These are phyloP conservation scores for Euborellia annulipes DNA, from an alignment of 1,140 invertebrate genomes.

Conservation along the genomic window DNA sequence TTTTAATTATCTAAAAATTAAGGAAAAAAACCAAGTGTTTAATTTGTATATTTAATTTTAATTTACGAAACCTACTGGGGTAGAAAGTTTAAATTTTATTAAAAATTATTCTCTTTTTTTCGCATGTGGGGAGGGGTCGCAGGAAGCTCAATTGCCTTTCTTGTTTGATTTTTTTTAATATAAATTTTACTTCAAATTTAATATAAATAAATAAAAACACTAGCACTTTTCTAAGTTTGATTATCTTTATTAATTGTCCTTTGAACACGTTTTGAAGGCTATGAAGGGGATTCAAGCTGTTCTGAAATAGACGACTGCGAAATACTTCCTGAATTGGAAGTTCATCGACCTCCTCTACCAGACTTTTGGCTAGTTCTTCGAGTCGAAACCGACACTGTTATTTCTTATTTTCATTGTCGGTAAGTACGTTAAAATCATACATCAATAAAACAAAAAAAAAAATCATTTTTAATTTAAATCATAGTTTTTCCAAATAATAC, in stretches of 20 bases:
- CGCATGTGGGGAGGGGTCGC: no score
- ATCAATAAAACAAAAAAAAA: background rate
- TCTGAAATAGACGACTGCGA: slow-evolving; percentile 39
- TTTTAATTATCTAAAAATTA: no score
- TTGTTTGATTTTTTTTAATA: no score
- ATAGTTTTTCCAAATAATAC: no score
- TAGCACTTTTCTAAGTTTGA: slow-evolving; percentile 1
- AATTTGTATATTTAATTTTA: no score
- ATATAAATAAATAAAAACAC: slow-evolving; percentile 11
- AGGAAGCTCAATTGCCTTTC: no score
- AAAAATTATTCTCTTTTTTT: no score
- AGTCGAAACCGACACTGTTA: slow-evolving; percentile 40
- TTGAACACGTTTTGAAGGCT: slow-evolving; percentile 35
- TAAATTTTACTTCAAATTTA: no score
- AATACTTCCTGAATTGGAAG: slow-evolving; percentile 38
- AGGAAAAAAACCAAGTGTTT: no score
- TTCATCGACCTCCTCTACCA: slow-evolving; percentile 36
- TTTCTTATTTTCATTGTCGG: slow-evolving; percentile 55
- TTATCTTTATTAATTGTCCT: background rate
- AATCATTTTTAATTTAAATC: slow-evolving; percentile 2
- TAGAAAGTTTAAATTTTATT: no score
- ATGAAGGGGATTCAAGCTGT: slow-evolving; percentile 46
- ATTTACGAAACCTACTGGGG: no score
- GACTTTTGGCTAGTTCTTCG: slow-evolving; percentile 63
- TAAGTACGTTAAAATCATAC: slow-evolving; percentile 12